Base-by-base conservation (phyloP, 2,888 invertebrate genomes). In the Microplitis deprimator region DNA sequence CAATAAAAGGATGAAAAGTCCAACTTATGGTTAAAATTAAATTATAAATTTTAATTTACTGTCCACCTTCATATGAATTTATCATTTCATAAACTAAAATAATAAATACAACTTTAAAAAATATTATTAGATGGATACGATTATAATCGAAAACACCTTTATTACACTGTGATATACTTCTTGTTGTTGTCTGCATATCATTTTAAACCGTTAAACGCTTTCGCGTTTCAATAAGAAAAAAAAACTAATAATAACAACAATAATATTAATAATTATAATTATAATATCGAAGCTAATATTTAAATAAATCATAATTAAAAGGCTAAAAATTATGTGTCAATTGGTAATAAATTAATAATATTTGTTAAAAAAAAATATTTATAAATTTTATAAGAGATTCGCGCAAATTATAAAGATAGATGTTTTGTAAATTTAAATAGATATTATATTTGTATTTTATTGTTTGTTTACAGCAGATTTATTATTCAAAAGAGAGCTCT, bases 181-280 rank as follows among this genome's bases (percentile, higher is more conserved):
- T 77, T 74, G 60, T 77, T 73, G 16, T 74, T 74, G 62, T 77
- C 69, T 77, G 77, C 77, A 77, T 77, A 77, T 77, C 74, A 74
- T 77, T 77, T 77, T 62, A 39, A 65, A 68, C 61, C 41, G 50
- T 50, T 60, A n/a, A 67, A 59, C 50, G 50, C 65, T 38, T 74
- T 74, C 17, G 39, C 39, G 38, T 20, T n/a, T 60, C 16, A 68
- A 17, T 13, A 68, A 50, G 10, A 50, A 50, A 50, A 76, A 61
- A 59, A 29, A 20, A 62, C 65, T 38, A 50, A 70, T 50, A 8
- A 38, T 73, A 68, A 59, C 7, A 10, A 68, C n/a, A 38, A 29
- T 71, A 50, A 67, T 71, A 17, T 67, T 50, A 16, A 38, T 10
- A 67, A 38, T 38, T 61, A 38, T 60, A 5, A n/a, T 70, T 70